phyloP scores from a whole-genome alignment of 2,113 vertebrate genomes.

The Nematolebias whitei region DNA sequence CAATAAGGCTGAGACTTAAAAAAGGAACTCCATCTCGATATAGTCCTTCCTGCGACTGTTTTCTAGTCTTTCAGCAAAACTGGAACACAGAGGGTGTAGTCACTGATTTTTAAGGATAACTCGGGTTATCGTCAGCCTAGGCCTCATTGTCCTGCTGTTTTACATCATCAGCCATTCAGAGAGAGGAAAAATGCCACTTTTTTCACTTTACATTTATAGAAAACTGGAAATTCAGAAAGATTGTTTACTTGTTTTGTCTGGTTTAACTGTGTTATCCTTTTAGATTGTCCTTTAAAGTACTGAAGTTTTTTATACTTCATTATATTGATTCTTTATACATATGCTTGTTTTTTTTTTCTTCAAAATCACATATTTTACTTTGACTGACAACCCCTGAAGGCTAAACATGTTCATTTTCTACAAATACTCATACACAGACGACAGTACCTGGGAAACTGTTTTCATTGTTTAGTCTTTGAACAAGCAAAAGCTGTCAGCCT shows the following conservation, averaged over 20 bases:
- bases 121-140: slow-evolving; percentile 49
- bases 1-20: slow-evolving; percentile 86
- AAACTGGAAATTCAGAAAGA: background rate
- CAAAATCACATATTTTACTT: background rate
- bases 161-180: slow-evolving; percentile 8
- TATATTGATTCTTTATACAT: too few relatives aligned
- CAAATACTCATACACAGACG: background rate
- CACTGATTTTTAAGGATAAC: slow-evolving; percentile 66
- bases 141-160: slow-evolving; percentile 34
- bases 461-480: slow-evolving; percentile 24
- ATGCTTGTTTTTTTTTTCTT: too few relatives aligned
- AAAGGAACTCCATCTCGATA: slow-evolving; percentile 86
- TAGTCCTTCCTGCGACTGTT: slow-evolving; percentile 90
- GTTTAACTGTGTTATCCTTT: background rate
- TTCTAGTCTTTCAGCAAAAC: slow-evolving; percentile 75
- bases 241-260: background rate
- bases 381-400: background rate
- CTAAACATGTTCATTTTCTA: background rate
- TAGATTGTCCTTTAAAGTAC: background rate
- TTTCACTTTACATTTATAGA: background rate
- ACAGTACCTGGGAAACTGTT: slow-evolving; percentile 21
- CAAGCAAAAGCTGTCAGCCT: slow-evolving; percentile 28
- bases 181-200: background rate
- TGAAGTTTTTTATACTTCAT: too few relatives aligned
- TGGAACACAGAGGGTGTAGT: slow-evolving; percentile 58